Evolutionary conservation across 1,140 invertebrate genomes (phyloP), one percentile per base, ranked within the genome.

Genomic region (Drosophila oshimai): DNA sequence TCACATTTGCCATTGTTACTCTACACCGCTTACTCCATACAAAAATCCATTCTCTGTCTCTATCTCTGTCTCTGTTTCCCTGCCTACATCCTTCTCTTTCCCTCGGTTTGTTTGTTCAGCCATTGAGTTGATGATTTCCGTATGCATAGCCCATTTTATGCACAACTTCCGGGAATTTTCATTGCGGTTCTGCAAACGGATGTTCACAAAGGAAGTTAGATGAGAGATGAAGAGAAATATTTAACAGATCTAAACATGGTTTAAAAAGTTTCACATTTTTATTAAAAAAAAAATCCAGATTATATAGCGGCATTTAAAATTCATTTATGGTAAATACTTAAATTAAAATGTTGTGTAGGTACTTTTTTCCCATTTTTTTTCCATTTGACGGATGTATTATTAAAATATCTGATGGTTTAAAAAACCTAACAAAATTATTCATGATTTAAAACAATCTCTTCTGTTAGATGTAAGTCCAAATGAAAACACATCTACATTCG

Each of bases 61-160:
- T 31, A 9, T n/a, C 12, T 26, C 28, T 12, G 20, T 31, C 34
- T 26, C 47, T 13, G 9, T 12, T 17, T 0, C 31, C n/a, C 22
- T 1, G 1, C 3, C 54, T 31, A n/a, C 18, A n/a, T 10, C 49
- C 17, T 9, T 15, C 34, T 53, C 50, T 26, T 36, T 39, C 26
- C 10, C 18, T 53, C 18, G 22, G 45, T 31, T 74, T 80, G 81
- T 76, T 86, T 86, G 81, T 67, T 81, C 81, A 87, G 53, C 80
- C 87, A 87, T 81, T 80, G 87, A 86, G 81, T 89, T 89, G 86
- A 89, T 89, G 86, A 89, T 89, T 89, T 89, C 86, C 86, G 86
- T 89, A 89, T 89, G 80, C 87, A 87, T 89, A 78, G 64, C 86
- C 83, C 80, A 84, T 84, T 84, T 89, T 89, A 89, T 89, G 86